Evolutionary conservation across 1,140 invertebrate species (phyloP).

Genomic region (Vollenhovia emeryi): DNA sequence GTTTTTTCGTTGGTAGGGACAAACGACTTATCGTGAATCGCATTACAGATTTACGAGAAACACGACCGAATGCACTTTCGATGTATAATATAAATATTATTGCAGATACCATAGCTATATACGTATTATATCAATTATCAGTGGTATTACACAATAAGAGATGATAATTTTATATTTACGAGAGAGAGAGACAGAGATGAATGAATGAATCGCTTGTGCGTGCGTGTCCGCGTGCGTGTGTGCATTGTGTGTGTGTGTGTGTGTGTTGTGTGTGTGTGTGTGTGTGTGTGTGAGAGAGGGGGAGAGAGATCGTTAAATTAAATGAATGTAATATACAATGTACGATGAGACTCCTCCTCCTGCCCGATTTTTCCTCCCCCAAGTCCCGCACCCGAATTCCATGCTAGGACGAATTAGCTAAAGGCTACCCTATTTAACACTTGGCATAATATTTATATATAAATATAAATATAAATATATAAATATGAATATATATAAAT

Average conservation of each 20-base stretch:
- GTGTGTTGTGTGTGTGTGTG: too few species aligned
- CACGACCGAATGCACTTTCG: constrained; percentile 68
- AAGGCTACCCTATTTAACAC: constrained; percentile 84
- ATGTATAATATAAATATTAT: constrained; percentile 72
- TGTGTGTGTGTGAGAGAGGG: too few species aligned
- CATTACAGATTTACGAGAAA: constrained; percentile 55
- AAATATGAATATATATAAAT: constrained; percentile 64
- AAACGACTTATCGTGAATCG: constrained; percentile 65
- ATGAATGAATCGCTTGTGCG: constrained; percentile 45
- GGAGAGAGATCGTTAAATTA: constrained; percentile 76
- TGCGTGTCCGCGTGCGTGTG: too few species aligned
- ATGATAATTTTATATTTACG: constrained; percentile 86
- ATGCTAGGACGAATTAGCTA: constrained; percentile 79
- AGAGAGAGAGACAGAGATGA: constrained; percentile 20
- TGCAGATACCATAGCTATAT: constrained; percentile 73
- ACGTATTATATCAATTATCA: constrained; percentile 79
- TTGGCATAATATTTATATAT: constrained; percentile 84
- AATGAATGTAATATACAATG: constrained; percentile 82
- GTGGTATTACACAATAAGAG: constrained; percentile 84
- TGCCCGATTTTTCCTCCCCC: constrained; percentile 67
- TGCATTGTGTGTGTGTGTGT: too few species aligned
- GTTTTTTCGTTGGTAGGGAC: constrained; percentile 52
- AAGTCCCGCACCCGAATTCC: constrained; percentile 73
- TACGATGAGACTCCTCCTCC: constrained; percentile 71
- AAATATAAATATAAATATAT: constrained; percentile 69